Evolutionary conservation across 2,888 invertebrate species (phyloP), one percentile per base, ranked within the genome.

Genomic region (Trissolcus japonicus): DNA sequence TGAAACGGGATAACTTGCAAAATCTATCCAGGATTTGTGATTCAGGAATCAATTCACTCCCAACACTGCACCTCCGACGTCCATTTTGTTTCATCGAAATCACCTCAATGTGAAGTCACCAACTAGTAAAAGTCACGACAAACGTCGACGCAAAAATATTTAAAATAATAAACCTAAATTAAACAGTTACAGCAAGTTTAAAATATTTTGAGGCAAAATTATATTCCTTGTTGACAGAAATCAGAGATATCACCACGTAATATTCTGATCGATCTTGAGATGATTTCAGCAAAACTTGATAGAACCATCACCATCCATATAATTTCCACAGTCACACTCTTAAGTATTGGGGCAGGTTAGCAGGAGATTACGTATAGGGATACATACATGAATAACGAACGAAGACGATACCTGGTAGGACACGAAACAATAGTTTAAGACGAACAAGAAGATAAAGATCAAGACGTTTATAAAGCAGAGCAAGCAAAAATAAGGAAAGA

Each of bases 1-100:
- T 35, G 11, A 35, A 35, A 9, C 9, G 35, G 35, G 35, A 11
- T 35, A 14, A 46, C 6, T 11, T 46, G 14, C 46, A 14, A 46
- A 16, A 46, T 16, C 14, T 6, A 46, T 16, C n/a, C 11, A 46
- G n/a, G 16, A n/a, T 16, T 14, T 14, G 46, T n/a, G 46, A 46
- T 46, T 46, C 11, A 4, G 11, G 3, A n/a, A 56, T 50, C 51
- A n/a, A 56, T 4, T 66, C 60, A 59, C 72, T 63, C 53, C 63
- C 16, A 25, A 40, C 59, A 56, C 62, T 59, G 57, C 55, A 62
- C 13, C 56, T 19, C 17, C 54, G 54, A 67, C 74, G 57, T 62
- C 74, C 74, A 74, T 74, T 74, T 68, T 67, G 67, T 62, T 74
- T 67, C 59, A 43, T 68, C 62, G 62, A 74, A 74, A 68, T 68